Conservation (phyloP, 2,113 vertebrate species). For the Scytalopus superciliaris region DNA sequence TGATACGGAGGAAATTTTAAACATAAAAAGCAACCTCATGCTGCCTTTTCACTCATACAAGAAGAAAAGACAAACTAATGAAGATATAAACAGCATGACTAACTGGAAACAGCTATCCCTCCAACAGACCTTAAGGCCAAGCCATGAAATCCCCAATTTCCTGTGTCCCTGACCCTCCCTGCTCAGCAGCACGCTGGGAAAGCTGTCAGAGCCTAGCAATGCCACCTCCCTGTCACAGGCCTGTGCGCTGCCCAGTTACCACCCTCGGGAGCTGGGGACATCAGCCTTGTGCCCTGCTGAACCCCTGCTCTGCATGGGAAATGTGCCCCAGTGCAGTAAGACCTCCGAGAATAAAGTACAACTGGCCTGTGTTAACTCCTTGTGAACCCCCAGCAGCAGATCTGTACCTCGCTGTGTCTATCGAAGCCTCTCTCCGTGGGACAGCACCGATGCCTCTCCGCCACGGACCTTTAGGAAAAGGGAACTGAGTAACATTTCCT, state of each 20-base stretch:
- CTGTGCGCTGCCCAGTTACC: neutral
- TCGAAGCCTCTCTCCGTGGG: fast-evolving
- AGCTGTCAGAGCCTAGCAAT: fast-evolving
- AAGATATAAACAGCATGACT: neutral
- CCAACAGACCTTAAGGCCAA: neutral
- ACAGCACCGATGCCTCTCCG: fast-evolving
- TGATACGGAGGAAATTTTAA: neutral
- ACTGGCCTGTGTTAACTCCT: neutral
- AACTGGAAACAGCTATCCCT: neutral
- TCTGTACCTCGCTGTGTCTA: neutral
- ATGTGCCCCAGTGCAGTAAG: fast-evolving
- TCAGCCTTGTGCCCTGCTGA: neutral
- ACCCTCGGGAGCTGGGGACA: fast-evolving
- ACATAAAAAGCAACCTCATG: neutral
- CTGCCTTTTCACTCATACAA: neutral
- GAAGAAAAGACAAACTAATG: neutral
- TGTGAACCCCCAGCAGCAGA: fast-evolving
- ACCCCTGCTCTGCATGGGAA: neutral
- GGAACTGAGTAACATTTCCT: neutral
- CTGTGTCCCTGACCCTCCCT: neutral
- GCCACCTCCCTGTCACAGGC: neutral
- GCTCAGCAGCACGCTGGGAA: neutral
- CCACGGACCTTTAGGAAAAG: fast-evolving
- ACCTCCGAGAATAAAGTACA: fast-evolving
- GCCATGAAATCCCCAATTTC: neutral